These are phyloP conservation scores for Armadillidium nasatum DNA, from an alignment of 1,140 invertebrate genomes.

Conservation along the genomic window DNA sequence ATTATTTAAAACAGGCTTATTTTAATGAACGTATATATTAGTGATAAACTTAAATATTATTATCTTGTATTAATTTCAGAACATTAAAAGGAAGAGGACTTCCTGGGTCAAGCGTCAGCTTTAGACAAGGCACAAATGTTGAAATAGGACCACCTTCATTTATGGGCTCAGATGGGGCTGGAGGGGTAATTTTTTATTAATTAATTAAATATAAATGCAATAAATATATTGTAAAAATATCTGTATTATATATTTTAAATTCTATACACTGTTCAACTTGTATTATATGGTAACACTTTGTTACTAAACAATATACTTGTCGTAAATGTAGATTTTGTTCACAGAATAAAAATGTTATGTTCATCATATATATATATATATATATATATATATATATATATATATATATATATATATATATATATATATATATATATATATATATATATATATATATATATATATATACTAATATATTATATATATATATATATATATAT, in stretches of 20 bases:
- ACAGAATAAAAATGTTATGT: no score
- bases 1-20: not conserved
- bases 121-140: slow-evolving; percentile 87
- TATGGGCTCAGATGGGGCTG: slow-evolving; percentile 50
- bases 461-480: no score
- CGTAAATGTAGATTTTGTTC: no score
- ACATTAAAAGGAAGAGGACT: slow-evolving; percentile 41
- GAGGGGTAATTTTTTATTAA: slow-evolving; percentile 46
- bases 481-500: no score
- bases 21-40: not conserved
- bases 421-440: not conserved
- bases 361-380: no score
- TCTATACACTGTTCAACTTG: no score
- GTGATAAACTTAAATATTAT: no score
- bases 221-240: no score
- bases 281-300: no score
- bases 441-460: not conserved
- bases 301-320: no score
- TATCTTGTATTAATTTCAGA: slow-evolving; percentile 19
- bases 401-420: not conserved
- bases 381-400: not conserved
- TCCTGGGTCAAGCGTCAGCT: slow-evolving; percentile 71
- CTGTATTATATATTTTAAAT: no score
- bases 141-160: slow-evolving; percentile 71
- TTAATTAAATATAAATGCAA: no score